A percentile compares a stretch with the other conserved stretches of the same genome.
phyloP scores from a whole-genome alignment of 2,113 vertebrate species.

The Menidia beryllina region DNA sequence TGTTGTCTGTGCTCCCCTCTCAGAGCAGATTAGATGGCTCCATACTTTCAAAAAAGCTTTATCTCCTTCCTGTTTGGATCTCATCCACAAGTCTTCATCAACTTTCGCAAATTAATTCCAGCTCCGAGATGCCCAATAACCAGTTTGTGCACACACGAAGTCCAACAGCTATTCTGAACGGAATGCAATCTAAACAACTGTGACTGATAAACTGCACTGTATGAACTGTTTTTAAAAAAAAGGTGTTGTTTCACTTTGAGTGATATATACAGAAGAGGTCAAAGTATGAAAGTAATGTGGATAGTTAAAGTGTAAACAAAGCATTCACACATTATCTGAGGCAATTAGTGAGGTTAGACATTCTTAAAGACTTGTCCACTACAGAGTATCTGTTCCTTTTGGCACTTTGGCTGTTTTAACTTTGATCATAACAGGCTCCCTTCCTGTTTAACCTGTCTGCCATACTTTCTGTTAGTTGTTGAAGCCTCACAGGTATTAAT shows the following conservation, averaged over 20 bases:
- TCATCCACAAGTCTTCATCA: too few species aligned
- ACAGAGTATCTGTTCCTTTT: neutral
- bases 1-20: neutral
- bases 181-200: neutral
- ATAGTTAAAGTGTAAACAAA: conserved; percentile 8
- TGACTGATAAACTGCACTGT: neutral
- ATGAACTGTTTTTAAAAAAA: neutral
- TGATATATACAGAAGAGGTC: conserved; percentile 18
- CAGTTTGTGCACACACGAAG: neutral
- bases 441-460: neutral
- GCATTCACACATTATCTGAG: neutral
- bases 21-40: neutral
- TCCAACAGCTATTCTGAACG: neutral
- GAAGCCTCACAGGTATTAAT: neutral
- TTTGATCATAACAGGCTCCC: neutral
- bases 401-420: neutral
- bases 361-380: neutral
- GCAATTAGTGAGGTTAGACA: neutral
- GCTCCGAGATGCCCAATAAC: neutral
- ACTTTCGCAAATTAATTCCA: too few species aligned
- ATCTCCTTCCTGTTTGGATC: conserved; percentile 12
- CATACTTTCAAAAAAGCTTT: conserved; percentile 5
- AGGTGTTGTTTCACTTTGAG: neutral
- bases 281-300: conserved; percentile 10
- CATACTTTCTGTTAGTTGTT: too few species aligned